Conservation (phyloP, 2,888 invertebrate genomes). For the Agrotis puta region DNA sequence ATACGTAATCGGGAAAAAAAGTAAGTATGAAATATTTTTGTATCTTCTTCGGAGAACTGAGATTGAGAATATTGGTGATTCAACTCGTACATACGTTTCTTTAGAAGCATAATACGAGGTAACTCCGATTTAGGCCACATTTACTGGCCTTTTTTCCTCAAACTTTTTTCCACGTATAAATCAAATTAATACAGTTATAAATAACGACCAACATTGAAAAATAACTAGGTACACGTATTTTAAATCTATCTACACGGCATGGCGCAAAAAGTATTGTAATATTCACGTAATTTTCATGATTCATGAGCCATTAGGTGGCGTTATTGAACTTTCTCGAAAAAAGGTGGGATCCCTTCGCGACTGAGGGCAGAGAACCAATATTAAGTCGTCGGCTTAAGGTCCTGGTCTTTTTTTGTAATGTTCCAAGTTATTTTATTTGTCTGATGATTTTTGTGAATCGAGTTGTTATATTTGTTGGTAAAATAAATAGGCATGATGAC, state of each 20-base stretch:
- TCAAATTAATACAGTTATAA: slow-evolving; percentile 57
- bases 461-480: not conserved
- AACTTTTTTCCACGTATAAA: slow-evolving; percentile 42
- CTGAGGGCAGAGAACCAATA: slow-evolving; percentile 59
- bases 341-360: slow-evolving; percentile 66
- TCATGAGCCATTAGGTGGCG: slow-evolving; percentile 80
- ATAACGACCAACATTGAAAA: slow-evolving; percentile 57
- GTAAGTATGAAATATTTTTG: not conserved
- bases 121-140: slow-evolving; percentile 1
- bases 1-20: no score
- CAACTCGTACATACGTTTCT: not conserved
- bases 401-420: slow-evolving; percentile 41
- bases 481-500: no score
- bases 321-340: slow-evolving; percentile 77
- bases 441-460: slow-evolving; percentile 11
- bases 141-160: slow-evolving; percentile 36
- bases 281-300: slow-evolving; percentile 82
- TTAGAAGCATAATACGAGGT: not conserved
- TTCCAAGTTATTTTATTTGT: slow-evolving; percentile 25
- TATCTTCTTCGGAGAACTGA: no score
- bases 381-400: slow-evolving; percentile 55
- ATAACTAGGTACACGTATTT: slow-evolving; percentile 69
- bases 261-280: slow-evolving; percentile 78
- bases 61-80: no score
- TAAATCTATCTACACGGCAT: slow-evolving; percentile 74